Percentiles rank a stretch among this genome's conserved stretches.
Evolutionary conservation across 2,797 vertebrate genomes (phyloP).

Genomic region (Psittacula echo): DNA sequence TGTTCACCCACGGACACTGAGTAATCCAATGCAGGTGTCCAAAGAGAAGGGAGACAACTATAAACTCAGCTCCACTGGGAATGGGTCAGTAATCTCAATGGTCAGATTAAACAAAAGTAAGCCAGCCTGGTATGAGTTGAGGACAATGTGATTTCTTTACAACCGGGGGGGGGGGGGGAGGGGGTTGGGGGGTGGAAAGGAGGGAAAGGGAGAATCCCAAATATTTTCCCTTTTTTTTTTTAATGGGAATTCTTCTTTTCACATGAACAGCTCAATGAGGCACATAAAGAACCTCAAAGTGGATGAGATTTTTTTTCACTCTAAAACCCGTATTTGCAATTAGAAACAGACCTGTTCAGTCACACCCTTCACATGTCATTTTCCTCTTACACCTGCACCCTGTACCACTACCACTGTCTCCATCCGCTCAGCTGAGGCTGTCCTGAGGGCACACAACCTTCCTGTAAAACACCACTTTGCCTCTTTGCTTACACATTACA

Average conservation of each 20-base stretch:
- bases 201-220: background rate
- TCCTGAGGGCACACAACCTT: background rate
- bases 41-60: background rate
- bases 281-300: background rate
- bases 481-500: background rate
- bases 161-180: background rate
- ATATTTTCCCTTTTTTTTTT: background rate
- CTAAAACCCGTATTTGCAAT: background rate
- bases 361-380: background rate
- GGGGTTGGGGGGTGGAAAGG: background rate
- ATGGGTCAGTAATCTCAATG: background rate
- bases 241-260: background rate
- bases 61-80: background rate
- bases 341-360: background rate
- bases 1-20: background rate
- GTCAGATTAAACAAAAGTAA: background rate
- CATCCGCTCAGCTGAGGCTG: background rate
- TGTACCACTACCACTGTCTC: background rate
- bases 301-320: background rate
- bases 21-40: background rate
- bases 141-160: accelerated
- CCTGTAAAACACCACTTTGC: background rate
- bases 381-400: background rate
- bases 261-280: background rate
- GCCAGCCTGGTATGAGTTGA: background rate